These are phyloP conservation scores for Ruditapes philippinarum DNA, from an alignment of 1,140 invertebrate genomes.

Conservation along the genomic window DNA sequence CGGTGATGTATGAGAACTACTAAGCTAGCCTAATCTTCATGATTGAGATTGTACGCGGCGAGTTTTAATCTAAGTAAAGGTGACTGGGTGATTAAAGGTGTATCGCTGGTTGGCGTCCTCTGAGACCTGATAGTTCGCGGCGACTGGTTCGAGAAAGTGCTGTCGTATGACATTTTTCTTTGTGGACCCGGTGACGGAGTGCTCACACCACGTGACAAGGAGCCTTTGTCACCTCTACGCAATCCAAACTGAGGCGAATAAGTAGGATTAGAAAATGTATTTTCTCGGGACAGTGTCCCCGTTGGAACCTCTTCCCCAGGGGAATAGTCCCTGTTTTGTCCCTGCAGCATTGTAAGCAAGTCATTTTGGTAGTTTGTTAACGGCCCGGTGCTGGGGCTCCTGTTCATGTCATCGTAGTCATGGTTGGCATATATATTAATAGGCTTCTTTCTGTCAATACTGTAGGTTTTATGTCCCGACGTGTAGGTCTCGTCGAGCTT, in stretches of 20 bases:
- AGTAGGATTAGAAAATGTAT: slow-evolving; percentile 62
- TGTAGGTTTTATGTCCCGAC: slow-evolving; percentile 68
- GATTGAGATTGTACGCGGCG: slow-evolving; percentile 62
- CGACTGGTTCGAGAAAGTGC: slow-evolving; percentile 62
- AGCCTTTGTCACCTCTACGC: slow-evolving; percentile 28
- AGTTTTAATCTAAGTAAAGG: slow-evolving; percentile 60
- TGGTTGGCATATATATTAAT: slow-evolving; percentile 73
- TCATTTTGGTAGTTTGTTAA: slow-evolving; percentile 21
- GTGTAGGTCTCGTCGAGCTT: slow-evolving; percentile 62
- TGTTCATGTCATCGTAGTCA: slow-evolving; percentile 79
- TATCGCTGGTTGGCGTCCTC: slow-evolving; percentile 61
- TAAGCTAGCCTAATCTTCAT: slow-evolving; percentile 41
- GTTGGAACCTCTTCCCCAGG: slow-evolving; percentile 54
- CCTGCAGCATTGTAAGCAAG: slow-evolving; percentile 13
- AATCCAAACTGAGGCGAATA: slow-evolving; percentile 57
- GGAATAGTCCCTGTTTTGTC: slow-evolving; percentile 39
- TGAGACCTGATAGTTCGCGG: slow-evolving; percentile 48
- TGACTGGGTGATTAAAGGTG: slow-evolving; percentile 60
- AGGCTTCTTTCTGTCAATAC: slow-evolving; percentile 59
- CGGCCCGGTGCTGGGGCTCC: not conserved
- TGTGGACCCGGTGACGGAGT: slow-evolving; percentile 45
- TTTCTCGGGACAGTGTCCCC: slow-evolving; percentile 54
- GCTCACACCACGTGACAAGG: slow-evolving; percentile 10
- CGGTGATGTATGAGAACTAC: too few relatives aligned
- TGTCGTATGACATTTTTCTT: slow-evolving; percentile 64